Evolutionary conservation across 2,888 invertebrate genomes (phyloP).

Genomic region (Mimas tiliae): DNA sequence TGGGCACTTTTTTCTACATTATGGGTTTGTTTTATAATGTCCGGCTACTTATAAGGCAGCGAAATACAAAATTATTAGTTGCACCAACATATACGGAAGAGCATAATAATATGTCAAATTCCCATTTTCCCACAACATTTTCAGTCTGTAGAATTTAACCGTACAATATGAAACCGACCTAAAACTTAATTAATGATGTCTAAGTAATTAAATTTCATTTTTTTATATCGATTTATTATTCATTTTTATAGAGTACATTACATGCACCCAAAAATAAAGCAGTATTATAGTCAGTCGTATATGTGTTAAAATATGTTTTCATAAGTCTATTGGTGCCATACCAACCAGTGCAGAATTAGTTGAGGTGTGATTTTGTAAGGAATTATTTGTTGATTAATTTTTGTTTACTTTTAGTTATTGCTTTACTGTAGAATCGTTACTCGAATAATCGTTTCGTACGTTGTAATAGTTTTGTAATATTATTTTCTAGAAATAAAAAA

Average conservation of each 20-base stretch:
- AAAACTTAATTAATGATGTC: too few species aligned
- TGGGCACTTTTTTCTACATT: too few species aligned
- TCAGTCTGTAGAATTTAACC: too few species aligned
- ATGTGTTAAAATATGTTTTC: not conserved
- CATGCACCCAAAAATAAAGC: not conserved
- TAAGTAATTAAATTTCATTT: too few species aligned
- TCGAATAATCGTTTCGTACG: slow-evolving; percentile 23
- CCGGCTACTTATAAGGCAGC: too few species aligned
- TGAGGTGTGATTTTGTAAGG: slow-evolving; percentile 13
- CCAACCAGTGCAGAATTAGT: slow-evolving; percentile 29
- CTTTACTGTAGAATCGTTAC: slow-evolving; percentile 24
- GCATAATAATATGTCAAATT: too few species aligned
- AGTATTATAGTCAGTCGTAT: not conserved
- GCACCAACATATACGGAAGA: too few species aligned
- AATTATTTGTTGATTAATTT: slow-evolving; percentile 19
- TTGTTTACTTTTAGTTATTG: slow-evolving; percentile 27
- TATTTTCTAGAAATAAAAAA: slow-evolving; percentile 22
- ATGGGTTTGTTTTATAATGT: too few species aligned
- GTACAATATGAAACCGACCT: not conserved
- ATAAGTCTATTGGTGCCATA: slow-evolving; percentile 37
- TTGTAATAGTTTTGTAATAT: slow-evolving; percentile 26
- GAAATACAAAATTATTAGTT: too few species aligned
- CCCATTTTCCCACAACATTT: too few species aligned
- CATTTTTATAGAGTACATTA: too few species aligned
- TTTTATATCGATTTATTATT: too few species aligned